Percentiles rank a stretch among this genome's conserved stretches.
Conservation (phyloP, 2,888 invertebrate genomes). For the Dolichopus griseipennis region DNA sequence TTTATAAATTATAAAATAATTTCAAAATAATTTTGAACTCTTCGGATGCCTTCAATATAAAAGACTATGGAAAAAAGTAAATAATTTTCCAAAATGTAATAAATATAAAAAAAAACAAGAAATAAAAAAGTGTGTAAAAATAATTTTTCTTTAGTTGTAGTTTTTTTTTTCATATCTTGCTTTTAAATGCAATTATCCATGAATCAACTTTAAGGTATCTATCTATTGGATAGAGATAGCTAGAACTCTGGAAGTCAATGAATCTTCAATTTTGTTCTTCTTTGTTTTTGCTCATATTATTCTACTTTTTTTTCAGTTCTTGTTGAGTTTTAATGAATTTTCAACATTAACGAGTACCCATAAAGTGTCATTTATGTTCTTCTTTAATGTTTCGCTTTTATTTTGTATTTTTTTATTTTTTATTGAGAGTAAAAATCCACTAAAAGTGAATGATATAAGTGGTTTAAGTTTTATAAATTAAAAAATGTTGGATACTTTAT, state of each 20-base stretch:
- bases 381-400: neutral
- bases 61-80: neutral
- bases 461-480: too few species aligned
- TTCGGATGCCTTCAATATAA: neutral
- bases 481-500: too few species aligned
- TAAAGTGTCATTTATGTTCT: conserved; percentile 6
- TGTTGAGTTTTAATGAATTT: neutral
- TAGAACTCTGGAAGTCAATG: neutral
- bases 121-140: too few species aligned
- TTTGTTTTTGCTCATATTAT: neutral
- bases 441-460: too few species aligned
- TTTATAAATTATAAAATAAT: too few species aligned
- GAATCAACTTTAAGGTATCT: neutral
- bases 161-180: too few species aligned
- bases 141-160: too few species aligned
- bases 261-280: neutral
- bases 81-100: neutral
- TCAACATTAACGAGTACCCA: neutral
- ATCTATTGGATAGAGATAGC: neutral
- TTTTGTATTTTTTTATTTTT: too few species aligned
- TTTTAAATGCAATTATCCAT: neutral
- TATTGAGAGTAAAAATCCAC: too few species aligned
- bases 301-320: neutral
- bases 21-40: neutral
- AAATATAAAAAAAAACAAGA: too few species aligned